Evolutionary conservation across 2,797 vertebrate species (phyloP).

Genomic region (Urocyon cinereoargenteus): DNA sequence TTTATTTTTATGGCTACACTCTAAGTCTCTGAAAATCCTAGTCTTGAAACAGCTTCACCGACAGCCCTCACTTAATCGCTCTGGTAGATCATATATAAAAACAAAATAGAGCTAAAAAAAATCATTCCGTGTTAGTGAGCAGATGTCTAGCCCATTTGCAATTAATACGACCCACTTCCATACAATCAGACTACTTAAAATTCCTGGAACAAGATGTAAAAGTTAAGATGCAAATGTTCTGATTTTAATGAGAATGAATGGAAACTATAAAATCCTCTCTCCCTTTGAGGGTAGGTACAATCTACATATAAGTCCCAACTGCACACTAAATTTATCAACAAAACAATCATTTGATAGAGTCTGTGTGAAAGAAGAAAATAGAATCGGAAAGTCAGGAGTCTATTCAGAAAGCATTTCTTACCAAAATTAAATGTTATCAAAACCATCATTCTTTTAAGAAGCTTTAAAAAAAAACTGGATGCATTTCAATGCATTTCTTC

Average conservation of each 20-base stretch:
- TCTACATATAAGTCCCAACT: conserved; percentile 64
- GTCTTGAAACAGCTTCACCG: conserved; percentile 50
- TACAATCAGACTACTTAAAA: conserved; percentile 85
- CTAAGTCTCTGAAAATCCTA: conserved; percentile 57
- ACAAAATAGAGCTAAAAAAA: conserved; percentile 82
- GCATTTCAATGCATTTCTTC: conserved; percentile 4
- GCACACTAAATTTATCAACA: conserved; percentile 75
- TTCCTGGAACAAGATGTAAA: conserved; percentile 85
- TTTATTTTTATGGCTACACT: conserved; percentile 60
- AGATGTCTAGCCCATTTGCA: conserved; percentile 87
- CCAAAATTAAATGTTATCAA: conserved; percentile 46
- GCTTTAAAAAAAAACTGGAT: conserved; percentile 15
- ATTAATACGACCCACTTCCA: conserved; percentile 87
- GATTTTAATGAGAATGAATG: conserved; percentile 84
- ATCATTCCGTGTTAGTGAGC: conserved; percentile 79
- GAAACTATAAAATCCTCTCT: conserved; percentile 72
- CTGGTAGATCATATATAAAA: conserved; percentile 78
- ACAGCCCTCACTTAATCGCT: conserved; percentile 76
- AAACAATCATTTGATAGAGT: conserved; percentile 72
- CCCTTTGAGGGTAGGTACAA: conserved; percentile 77
- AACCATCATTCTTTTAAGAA: conserved; percentile 37
- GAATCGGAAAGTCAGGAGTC: conserved; percentile 45
- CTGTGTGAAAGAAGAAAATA: conserved; percentile 29
- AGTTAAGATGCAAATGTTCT: conserved; percentile 85
- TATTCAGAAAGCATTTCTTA: conserved; percentile 71